Evolutionary conservation across 2,797 vertebrate genomes (phyloP), one percentile per base, ranked within the genome.

Genomic region (Acanthurus lineatus): DNA sequence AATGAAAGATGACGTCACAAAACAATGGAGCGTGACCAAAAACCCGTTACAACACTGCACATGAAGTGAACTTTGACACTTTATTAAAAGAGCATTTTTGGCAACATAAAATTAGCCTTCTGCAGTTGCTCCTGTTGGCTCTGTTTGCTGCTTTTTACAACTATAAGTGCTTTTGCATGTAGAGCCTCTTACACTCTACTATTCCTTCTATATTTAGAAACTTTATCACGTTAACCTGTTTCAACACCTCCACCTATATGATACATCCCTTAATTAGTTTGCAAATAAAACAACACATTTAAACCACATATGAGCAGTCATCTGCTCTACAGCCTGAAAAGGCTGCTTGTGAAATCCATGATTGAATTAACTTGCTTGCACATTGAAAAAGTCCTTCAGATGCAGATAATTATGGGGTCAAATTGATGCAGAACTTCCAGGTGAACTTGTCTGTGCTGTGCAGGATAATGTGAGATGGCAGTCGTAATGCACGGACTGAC

Each of bases 401-500:
- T 42, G 45, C 2, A 74, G 19, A 32, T 73, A 57, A 84, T 71
- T 53, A 52, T 42, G 56, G 20, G 64, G 61, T 69, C 62, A 67
- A 35, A 59, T 3, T 44, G 65, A 25, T 57, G 38, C 53, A 42
- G 57, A 64, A 59, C 28, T 42, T 77, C 32, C 58, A 69, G 40
- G 70, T 82, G 78, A 45, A 9, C 0, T 0, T 72, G n/a, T 59
- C 35, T 17, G 76, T 65, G 47, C 9, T 56, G 52, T 28, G 19
- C 11, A 16, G 51, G 58, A 42, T 76, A 73, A 88, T 64, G 32
- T 19, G 70, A 79, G 69, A 9, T 38, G 79, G 73, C 79, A 78
- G 76, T 7, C 14, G 68, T 65, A 77, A 79, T 63, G 48, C 54
- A 58, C 70, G 62, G 69, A 82, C 65, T 89, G 78, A 83, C 86